Conservation (phyloP, 2,113 vertebrate genomes). For the Bettongia penicillata region DNA sequence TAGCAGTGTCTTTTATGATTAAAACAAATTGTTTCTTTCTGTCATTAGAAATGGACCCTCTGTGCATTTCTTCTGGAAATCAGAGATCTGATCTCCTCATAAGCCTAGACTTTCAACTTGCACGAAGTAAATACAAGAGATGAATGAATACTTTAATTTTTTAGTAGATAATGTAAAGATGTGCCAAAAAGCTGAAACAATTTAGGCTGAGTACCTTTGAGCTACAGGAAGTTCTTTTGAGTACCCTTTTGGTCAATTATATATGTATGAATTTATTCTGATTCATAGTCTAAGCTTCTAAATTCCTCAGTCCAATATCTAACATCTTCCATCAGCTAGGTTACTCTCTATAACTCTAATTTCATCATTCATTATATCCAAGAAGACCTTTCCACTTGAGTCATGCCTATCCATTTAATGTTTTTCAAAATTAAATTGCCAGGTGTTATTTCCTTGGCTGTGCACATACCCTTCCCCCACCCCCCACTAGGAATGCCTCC, state of each 20-base stretch:
- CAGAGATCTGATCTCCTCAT: slow-evolving; percentile 78
- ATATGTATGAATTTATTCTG: not conserved
- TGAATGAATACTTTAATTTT: slow-evolving; percentile 80
- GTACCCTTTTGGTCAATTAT: slow-evolving; percentile 6
- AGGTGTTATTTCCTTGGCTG: not conserved
- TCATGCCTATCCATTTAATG: not conserved
- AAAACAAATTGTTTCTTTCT: slow-evolving; percentile 77
- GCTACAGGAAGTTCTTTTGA: slow-evolving; percentile 12
- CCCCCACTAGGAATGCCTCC: accelerated
- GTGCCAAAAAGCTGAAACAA: slow-evolving; percentile 74
- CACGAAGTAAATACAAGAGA: slow-evolving; percentile 74
- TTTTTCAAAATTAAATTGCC: too few relatives aligned
- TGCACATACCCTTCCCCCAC: not conserved
- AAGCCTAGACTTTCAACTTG: slow-evolving; percentile 57
- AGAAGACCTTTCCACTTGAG: not conserved
- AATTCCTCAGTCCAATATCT: accelerated
- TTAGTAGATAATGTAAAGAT: slow-evolving; percentile 70
- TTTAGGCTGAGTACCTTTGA: slow-evolving; percentile 64
- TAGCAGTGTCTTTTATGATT: slow-evolving; percentile 73
- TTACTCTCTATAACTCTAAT: not conserved
- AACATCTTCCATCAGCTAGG: not conserved
- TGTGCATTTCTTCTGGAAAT: slow-evolving; percentile 78
- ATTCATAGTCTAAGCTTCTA: not conserved
- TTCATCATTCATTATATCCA: not conserved
- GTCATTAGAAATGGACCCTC: slow-evolving; percentile 71